Conservation (phyloP, 2,888 invertebrate genomes). For the Suillia variegata region DNA sequence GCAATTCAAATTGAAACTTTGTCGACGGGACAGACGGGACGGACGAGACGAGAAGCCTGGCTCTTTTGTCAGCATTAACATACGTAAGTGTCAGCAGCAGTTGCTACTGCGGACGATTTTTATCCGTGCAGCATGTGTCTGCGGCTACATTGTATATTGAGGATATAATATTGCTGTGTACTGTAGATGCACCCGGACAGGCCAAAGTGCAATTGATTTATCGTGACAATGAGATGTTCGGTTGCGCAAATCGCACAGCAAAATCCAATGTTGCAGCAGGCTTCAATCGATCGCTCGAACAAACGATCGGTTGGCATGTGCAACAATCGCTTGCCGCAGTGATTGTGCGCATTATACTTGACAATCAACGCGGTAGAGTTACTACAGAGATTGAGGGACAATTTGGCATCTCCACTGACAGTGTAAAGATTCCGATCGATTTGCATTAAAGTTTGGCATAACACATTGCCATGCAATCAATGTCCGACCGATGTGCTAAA, state of each 20-base stretch:
- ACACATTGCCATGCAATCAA: too few species aligned
- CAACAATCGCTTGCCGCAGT: too few species aligned
- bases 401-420: too few species aligned
- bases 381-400: too few species aligned
- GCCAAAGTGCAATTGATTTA: conserved; percentile 52
- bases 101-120: conserved; percentile 45
- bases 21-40: conserved; percentile 29
- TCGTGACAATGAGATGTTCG: conserved; percentile 46
- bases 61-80: conserved; percentile 55
- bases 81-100: conserved; percentile 53
- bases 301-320: too few species aligned
- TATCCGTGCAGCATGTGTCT: not conserved
- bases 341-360: too few species aligned
- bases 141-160: not conserved
- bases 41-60: too few species aligned
- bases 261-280: not conserved
- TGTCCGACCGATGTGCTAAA: too few species aligned
- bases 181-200: too few species aligned
- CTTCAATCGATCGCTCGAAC: not conserved
- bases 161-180: not conserved
- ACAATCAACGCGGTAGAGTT: too few species aligned
- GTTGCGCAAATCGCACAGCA: conserved; percentile 22
- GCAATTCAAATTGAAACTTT: not conserved
- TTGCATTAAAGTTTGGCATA: too few species aligned
- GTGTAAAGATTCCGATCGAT: too few species aligned